phyloP scores from a whole-genome alignment of 92 coral and sea anemone species.

The Parazoanthus darwini region DNA sequence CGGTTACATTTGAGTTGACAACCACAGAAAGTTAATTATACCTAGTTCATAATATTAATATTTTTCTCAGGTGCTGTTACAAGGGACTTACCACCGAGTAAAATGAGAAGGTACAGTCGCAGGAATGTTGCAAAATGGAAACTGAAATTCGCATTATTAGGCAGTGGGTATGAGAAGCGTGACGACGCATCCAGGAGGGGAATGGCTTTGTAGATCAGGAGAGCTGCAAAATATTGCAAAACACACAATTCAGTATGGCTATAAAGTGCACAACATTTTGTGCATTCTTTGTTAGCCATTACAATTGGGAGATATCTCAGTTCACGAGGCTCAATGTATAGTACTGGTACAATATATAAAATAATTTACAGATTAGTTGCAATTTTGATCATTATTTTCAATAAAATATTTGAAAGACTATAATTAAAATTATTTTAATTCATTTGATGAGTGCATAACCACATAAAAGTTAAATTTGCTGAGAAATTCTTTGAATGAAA shows the following conservation, averaged over 20 bases:
- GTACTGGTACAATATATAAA: not conserved
- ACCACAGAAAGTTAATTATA: too few relatives aligned
- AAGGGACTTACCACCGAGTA: constrained; percentile 61
- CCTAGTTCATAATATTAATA: too few relatives aligned
- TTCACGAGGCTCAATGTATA: too few relatives aligned
- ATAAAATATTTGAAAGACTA: too few relatives aligned
- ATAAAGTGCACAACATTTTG: too few relatives aligned
- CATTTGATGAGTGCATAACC: too few relatives aligned
- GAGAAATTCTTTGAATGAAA: too few relatives aligned
- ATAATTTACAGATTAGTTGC: not conserved
- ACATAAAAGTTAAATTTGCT: too few relatives aligned
- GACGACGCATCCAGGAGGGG: constrained; percentile 82
- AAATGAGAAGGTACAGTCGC: constrained; percentile 68
- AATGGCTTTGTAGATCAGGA: constrained; percentile 82
- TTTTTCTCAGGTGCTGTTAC: not conserved
- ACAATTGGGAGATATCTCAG: not conserved
- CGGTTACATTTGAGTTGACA: too few relatives aligned
- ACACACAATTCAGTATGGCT: not conserved
- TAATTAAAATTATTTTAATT: too few relatives aligned
- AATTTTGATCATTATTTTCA: not conserved
- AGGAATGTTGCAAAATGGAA: constrained; percentile 87
- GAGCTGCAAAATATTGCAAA: constrained; percentile 42
- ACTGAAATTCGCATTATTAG: constrained; percentile 74
- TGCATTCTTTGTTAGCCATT: not conserved
- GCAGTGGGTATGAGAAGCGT: constrained; percentile 78